Conservation (phyloP, 2,888 invertebrate genomes). For the Dendrolimus houi region DNA sequence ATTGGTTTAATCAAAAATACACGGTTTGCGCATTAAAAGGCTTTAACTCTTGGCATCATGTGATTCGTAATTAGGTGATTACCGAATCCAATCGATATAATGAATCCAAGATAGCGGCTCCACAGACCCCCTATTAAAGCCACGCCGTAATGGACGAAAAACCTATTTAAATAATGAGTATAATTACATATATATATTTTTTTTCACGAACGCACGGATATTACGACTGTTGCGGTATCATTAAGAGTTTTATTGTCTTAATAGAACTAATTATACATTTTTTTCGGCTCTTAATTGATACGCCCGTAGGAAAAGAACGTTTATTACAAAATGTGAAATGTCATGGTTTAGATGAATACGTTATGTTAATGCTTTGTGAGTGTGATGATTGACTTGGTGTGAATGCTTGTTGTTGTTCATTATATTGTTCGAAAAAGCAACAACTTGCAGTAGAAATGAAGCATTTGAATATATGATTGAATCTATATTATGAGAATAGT, state of each 20-base stretch:
- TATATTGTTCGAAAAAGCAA: not conserved
- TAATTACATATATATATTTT: slow-evolving; percentile 69
- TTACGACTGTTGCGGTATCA: slow-evolving; percentile 72
- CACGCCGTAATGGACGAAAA: slow-evolving; percentile 65
- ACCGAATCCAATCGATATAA: slow-evolving; percentile 75
- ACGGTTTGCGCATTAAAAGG: slow-evolving; percentile 71
- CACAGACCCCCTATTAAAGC: slow-evolving; percentile 64
- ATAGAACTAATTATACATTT: slow-evolving; percentile 75
- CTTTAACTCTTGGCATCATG: slow-evolving; percentile 60
- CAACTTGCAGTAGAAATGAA: no score
- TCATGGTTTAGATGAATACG: slow-evolving; percentile 73
- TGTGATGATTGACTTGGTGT: slow-evolving; percentile 19
- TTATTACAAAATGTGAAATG: slow-evolving; percentile 75
- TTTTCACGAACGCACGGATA: slow-evolving; percentile 71
- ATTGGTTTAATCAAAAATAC: slow-evolving; percentile 65
- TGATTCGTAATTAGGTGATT: slow-evolving; percentile 71
- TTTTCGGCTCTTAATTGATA: slow-evolving; percentile 74
- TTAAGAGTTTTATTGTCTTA: slow-evolving; percentile 76
- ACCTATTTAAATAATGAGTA: slow-evolving; percentile 75
- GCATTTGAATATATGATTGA: no score
- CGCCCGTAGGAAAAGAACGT: slow-evolving; percentile 65
- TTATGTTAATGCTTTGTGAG: slow-evolving; percentile 57
- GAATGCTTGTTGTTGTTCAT: not conserved
- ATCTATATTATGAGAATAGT: no score
- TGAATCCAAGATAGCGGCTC: slow-evolving; percentile 68